Conservation (phyloP, 1,140 invertebrate species). For the Octopus bimaculoides region DNA sequence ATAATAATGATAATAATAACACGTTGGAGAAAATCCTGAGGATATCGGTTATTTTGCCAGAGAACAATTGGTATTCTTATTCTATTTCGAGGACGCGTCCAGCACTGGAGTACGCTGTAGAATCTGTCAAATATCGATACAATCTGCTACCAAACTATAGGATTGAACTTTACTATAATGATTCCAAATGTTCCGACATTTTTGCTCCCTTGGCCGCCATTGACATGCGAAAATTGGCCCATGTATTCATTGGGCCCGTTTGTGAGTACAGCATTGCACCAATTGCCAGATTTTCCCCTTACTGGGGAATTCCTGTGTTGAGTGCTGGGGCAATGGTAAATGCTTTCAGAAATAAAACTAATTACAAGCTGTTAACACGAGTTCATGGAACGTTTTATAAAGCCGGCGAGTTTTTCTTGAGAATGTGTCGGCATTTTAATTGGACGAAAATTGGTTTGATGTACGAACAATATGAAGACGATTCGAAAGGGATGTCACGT, state of each 20-base stretch:
- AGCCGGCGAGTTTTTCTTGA: slow-evolving; percentile 68
- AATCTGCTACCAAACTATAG: slow-evolving; percentile 27
- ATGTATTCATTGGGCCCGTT: slow-evolving; percentile 86
- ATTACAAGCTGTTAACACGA: slow-evolving; percentile 41
- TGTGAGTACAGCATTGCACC: slow-evolving; percentile 91
- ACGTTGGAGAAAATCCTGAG: slow-evolving; percentile 14
- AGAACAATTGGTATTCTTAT: slow-evolving; percentile 24
- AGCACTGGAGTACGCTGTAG: slow-evolving; percentile 41
- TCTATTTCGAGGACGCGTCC: slow-evolving; percentile 33
- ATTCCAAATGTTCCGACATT: slow-evolving; percentile 48
- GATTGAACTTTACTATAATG: slow-evolving; percentile 27
- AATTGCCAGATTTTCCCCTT: slow-evolving; percentile 79
- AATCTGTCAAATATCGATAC: slow-evolving; percentile 22
- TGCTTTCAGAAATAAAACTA: slow-evolving; percentile 64
- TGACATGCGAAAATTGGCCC: slow-evolving; percentile 52
- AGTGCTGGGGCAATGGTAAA: slow-evolving; percentile 81
- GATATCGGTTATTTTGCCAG: slow-evolving; percentile 32
- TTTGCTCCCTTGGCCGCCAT: slow-evolving; percentile 44
- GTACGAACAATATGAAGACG: slow-evolving; percentile 41
- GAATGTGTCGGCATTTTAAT: slow-evolving; percentile 69
- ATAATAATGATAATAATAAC: too few species aligned
- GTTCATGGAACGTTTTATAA: slow-evolving; percentile 57
- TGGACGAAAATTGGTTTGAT: slow-evolving; percentile 65
- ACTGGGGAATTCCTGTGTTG: slow-evolving; percentile 83
- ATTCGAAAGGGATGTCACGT: not conserved